Conservation (phyloP, 2,888 invertebrate genomes). For the Pachliopta kotzebuea region DNA sequence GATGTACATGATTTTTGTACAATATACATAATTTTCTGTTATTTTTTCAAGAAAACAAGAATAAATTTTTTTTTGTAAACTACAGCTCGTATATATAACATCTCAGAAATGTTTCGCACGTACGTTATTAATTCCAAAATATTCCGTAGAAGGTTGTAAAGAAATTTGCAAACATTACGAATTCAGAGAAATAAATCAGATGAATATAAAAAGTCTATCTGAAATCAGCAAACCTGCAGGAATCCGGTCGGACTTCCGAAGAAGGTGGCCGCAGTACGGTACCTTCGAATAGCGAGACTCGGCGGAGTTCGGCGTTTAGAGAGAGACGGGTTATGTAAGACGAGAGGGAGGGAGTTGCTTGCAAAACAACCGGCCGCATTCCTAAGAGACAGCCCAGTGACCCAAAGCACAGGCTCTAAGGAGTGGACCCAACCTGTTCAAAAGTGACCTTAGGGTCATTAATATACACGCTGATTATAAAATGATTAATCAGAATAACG, state of each 20-base stretch:
- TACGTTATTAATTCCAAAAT: neutral
- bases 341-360: constrained; percentile 54
- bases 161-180: constrained; percentile 26
- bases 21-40: too few species aligned
- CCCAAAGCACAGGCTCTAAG: constrained; percentile 56
- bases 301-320: constrained; percentile 43
- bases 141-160: neutral
- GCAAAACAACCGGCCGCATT: constrained; percentile 73
- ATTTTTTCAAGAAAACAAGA: too few species aligned
- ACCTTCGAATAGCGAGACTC: constrained; percentile 35
- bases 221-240: constrained; percentile 46
- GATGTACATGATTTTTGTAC: too few species aligned
- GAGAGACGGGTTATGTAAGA: constrained; percentile 36
- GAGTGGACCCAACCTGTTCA: constrained; percentile 34
- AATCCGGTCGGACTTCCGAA: constrained; percentile 61
- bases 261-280: constrained; percentile 41
- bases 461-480: constrained; percentile 12
- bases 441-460: constrained; percentile 31
- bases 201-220: constrained; percentile 33
- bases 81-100: too few species aligned
- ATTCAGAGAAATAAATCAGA: constrained; percentile 33
- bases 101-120: too few species aligned
- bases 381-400: constrained; percentile 70
- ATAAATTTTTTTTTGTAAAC: too few species aligned
- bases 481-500: constrained; percentile 11